Percentiles rank a stretch among this genome's conserved stretches.
phyloP scores from a whole-genome alignment of 2,113 vertebrate species.

The Forbesichthys agassizii region DNA sequence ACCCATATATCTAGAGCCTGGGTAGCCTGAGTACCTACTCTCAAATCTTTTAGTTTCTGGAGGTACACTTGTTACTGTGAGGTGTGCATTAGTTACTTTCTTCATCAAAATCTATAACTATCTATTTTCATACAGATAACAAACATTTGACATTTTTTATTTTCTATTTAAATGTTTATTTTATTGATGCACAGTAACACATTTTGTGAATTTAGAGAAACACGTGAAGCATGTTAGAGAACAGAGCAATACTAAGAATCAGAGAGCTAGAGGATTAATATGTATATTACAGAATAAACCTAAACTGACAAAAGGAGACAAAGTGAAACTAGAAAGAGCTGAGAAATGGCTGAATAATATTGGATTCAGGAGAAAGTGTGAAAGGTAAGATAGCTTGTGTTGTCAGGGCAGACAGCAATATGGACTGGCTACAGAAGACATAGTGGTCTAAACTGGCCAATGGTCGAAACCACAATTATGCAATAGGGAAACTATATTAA shows the following conservation, averaged over 20 bases:
- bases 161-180: constrained; percentile 68
- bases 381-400: constrained; percentile 58
- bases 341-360: constrained; percentile 51
- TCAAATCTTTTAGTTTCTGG: no score
- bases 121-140: no score
- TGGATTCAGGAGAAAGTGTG: constrained; percentile 40
- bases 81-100: no score
- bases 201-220: constrained; percentile 75
- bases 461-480: no score
- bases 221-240: constrained; percentile 73
- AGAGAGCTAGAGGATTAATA: constrained; percentile 67
- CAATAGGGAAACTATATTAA: no score
- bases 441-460: background rate
- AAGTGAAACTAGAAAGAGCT: constrained; percentile 54
- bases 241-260: constrained; percentile 70
- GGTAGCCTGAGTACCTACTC: no score
- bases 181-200: constrained; percentile 79
- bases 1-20: no score
- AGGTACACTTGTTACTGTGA: no score
- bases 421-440: constrained; percentile 21
- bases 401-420: constrained; percentile 59
- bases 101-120: no score
- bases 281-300: constrained; percentile 67
- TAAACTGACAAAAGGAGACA: constrained; percentile 61
- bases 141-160: constrained; percentile 4